These are phyloP conservation scores for Gryon sp. DNA, from an alignment of 1,140 invertebrate genomes.

Conservation along the genomic window DNA sequence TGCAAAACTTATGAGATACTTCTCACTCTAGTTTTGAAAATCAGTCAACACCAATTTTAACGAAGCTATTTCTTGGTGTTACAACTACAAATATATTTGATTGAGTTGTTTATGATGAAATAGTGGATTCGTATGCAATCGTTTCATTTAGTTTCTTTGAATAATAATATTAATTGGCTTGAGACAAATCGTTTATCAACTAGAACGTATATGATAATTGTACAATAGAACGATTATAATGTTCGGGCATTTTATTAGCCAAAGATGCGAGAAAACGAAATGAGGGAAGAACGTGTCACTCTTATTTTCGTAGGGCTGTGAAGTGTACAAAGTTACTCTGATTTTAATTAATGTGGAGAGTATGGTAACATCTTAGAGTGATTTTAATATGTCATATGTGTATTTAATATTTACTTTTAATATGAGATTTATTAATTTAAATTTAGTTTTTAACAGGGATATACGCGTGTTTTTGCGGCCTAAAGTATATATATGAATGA, in stretches of 20 bases:
- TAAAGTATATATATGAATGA: too few relatives aligned
- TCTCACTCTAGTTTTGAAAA: slow-evolving; percentile 1
- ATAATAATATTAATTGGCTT: slow-evolving; percentile 1
- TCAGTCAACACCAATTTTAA: slow-evolving; percentile 3
- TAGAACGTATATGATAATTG: too few relatives aligned
- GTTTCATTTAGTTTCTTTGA: background rate
- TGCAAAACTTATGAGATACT: slow-evolving; percentile 11
- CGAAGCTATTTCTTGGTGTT: slow-evolving; percentile 14
- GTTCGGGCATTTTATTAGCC: slow-evolving; percentile 10
- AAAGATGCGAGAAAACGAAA: slow-evolving; percentile 4
- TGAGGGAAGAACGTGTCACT: slow-evolving; percentile 4
- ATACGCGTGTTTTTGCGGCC: too few relatives aligned
- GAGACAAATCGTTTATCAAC: slow-evolving; percentile 5
- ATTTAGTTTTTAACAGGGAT: too few relatives aligned
- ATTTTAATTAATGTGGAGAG: background rate
- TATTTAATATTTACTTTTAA: too few relatives aligned
- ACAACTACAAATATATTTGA: too few relatives aligned
- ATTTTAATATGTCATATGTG: too few relatives aligned
- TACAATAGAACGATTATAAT: background rate
- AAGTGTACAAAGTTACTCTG: background rate
- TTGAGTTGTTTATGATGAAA: slow-evolving; percentile 6
- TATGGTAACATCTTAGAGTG: too few relatives aligned
- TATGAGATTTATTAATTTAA: too few relatives aligned
- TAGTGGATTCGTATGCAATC: too few relatives aligned
- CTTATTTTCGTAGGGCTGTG: slow-evolving; percentile 28